Percentiles rank a stretch among this genome's conserved stretches.
These are phyloP conservation scores for Arrhopalites spinosus DNA, from an alignment of 2,888 invertebrate species.

Conservation along the genomic window DNA sequence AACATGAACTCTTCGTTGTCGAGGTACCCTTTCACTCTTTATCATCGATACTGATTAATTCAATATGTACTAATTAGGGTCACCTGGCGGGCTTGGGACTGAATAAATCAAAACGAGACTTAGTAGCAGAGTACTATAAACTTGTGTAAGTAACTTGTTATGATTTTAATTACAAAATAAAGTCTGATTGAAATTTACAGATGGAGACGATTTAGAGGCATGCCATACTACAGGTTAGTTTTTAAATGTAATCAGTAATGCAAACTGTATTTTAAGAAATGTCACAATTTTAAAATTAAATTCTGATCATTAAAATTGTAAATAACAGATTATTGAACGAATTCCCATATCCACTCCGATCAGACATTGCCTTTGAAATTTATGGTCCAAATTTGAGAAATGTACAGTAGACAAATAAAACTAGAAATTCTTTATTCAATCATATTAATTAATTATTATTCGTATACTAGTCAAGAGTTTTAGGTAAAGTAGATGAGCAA, in stretches of 20 bases:
- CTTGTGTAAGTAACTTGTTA: constrained; percentile 36
- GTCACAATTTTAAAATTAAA: too few relatives aligned
- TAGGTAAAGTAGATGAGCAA: constrained; percentile 48
- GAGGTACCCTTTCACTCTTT: constrained; percentile 36
- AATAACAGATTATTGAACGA: constrained; percentile 43
- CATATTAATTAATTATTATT: too few relatives aligned
- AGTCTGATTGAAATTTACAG: background rate
- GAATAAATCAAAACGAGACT: constrained; percentile 39
- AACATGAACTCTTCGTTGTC: constrained; percentile 50
- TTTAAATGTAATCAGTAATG: too few relatives aligned
- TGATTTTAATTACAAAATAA: background rate
- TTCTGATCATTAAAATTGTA: too few relatives aligned
- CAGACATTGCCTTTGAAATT: constrained; percentile 51
- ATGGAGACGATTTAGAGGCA: constrained; percentile 39
- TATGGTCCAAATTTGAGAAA: constrained; percentile 50
- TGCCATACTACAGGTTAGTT: constrained; percentile 38
- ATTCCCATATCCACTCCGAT: constrained; percentile 48
- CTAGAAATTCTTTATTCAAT: background rate
- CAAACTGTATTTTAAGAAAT: too few relatives aligned
- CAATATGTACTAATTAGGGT: constrained; percentile 27
- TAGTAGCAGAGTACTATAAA: constrained; percentile 48
- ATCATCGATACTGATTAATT: background rate
- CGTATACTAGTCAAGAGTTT: constrained; percentile 42
- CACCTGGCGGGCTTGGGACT: constrained; percentile 47
- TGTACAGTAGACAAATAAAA: constrained; percentile 23